Evolutionary conservation across 2,797 vertebrate species (phyloP), one percentile per base, ranked within the genome.

Genomic region (Microctenopoma stevenorrisi): DNA sequence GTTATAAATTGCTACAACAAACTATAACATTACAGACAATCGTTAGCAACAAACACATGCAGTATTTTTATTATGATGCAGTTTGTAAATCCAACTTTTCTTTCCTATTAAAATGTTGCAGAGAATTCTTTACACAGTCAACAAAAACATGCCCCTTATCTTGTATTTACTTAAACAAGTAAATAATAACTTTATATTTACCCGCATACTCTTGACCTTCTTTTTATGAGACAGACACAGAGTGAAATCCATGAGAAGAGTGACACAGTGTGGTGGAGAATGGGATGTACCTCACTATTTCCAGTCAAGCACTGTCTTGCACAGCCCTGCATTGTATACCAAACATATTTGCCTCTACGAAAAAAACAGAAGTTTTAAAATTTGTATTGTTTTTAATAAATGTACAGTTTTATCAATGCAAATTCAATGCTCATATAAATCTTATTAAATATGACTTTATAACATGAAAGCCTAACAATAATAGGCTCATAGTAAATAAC

Each of bases 191-290:
- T 6, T 4, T 26, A 4, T 26, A 11, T 4, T 5, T 7, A 7
- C 22, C 30, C 9, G 33, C 33, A 16, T 12, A 33, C 26, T 10
- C 46, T n/a, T 26, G 35, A 55, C 52, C 50, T 77, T 81, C 72
- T 79, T 76, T 83, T 70, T 43, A n/a, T 51, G 38, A 5, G 3
- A 37, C 5, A 38, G 57, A 33, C 15, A 22, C 30, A 61, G 22
- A 14, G 5, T 61, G 22, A 72, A 72, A 75, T 46, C 50, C 64
- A 62, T 35, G 76, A 68, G 58, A 81, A 88, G 70, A 72, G 86
- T 83, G 90, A 90, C 90, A 87, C 86, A 0, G 56, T 90, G 89
- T 91, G 91, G 91, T 64, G 38, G 35, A 85, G 87, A 74, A 47
- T 50, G 74, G 77, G 68, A 84, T 12, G 48, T 46, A 12, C 74